Evolutionary conservation across 2,888 invertebrate species (phyloP).

Genomic region (Temnothorax rugatulus): DNA sequence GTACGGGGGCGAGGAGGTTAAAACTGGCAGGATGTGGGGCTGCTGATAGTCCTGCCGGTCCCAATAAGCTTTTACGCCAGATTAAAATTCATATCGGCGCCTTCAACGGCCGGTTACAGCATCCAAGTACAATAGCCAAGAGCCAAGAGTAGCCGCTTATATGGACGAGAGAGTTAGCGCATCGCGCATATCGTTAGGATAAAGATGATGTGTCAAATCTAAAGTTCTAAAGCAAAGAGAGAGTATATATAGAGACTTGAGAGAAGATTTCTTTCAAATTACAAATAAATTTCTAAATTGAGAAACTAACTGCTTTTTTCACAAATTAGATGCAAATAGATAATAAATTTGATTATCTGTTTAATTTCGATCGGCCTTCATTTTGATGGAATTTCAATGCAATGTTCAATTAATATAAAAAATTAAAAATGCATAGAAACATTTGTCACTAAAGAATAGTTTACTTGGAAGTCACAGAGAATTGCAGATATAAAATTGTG

Average conservation of each 20-base stretch:
- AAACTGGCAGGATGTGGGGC: constrained; percentile 30
- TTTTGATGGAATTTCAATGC: neutral
- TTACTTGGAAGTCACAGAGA: neutral
- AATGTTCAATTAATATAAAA: neutral
- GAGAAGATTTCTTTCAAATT: neutral
- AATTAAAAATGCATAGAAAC: neutral
- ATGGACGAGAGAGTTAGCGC: constrained; percentile 11
- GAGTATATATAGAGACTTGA: neutral
- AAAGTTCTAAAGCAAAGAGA: neutral
- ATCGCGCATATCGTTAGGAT: neutral
- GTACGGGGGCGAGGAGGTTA: constrained; percentile 12
- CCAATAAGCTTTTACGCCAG: constrained; percentile 75
- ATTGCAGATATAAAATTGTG: constrained; percentile 7
- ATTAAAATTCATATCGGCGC: constrained; percentile 78
- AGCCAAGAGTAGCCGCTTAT: neutral
- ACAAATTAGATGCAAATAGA: neutral
- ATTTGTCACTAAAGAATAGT: neutral
- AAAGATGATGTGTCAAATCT: constrained; percentile 14
- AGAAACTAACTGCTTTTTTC: neutral
- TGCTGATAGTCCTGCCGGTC: constrained; percentile 49
- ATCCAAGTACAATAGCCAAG: neutral
- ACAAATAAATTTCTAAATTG: neutral
- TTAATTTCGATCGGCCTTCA: neutral
- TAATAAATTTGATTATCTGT: neutral
- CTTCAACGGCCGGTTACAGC: constrained; percentile 16